These are phyloP conservation scores for Thaleichthys pacificus DNA, from an alignment of 2,797 vertebrate species.

Conservation along the genomic window DNA sequence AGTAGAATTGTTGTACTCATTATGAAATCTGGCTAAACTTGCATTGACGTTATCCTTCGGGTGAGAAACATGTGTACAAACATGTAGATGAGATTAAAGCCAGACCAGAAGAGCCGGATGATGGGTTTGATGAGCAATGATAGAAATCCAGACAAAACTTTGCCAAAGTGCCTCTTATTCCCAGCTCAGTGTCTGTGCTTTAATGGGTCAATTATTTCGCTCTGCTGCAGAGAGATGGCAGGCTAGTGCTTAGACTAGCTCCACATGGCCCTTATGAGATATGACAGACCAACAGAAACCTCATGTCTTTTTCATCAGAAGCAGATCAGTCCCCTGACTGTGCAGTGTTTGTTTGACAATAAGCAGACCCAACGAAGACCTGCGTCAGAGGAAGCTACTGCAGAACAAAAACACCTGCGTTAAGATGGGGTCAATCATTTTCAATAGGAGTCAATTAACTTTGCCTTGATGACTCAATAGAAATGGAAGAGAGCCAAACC, in stretches of 20 bases:
- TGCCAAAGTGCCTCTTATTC: not conserved
- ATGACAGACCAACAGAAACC: constrained; percentile 4
- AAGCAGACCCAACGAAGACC: too few species aligned
- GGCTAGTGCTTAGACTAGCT: not conserved
- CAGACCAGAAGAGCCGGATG: not conserved
- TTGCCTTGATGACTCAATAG: not conserved
- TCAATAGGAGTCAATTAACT: not conserved
- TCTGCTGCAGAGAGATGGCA: constrained; percentile 2
- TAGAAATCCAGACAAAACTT: constrained; percentile 1
- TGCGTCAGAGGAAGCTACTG: too few species aligned
- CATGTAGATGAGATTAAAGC: not conserved
- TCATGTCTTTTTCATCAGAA: not conserved
- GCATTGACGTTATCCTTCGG: not conserved
- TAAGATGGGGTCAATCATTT: not conserved
- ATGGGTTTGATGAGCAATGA: constrained; percentile 3
- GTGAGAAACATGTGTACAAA: not conserved
- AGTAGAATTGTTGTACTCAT: not conserved
- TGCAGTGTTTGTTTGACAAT: not conserved
- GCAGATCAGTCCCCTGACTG: not conserved
- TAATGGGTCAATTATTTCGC: constrained; percentile 16
- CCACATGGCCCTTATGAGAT: not conserved
- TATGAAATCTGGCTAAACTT: not conserved
- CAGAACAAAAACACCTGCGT: too few species aligned
- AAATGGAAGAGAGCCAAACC: not conserved
- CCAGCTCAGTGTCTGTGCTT: constrained; percentile 7